Evolutionary conservation across 2,888 invertebrate species (phyloP), one percentile per base, ranked within the genome.

Genomic region (Byasa hedistus): DNA sequence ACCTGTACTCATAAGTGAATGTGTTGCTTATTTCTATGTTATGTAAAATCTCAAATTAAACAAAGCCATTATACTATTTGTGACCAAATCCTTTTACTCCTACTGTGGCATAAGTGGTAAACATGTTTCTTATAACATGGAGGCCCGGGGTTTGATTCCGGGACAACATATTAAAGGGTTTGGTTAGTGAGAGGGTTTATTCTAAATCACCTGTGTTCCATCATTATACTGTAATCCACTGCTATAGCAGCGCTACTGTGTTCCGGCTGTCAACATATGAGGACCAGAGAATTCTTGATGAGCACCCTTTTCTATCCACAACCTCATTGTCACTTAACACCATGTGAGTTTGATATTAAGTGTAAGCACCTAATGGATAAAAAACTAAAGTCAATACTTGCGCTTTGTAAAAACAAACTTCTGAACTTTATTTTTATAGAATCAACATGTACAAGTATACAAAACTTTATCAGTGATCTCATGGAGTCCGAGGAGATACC

Each of bases 361-460:
- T 17, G 2, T 27, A 4, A 27, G 27, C 27, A 27, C 27, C 27
- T 27, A 3, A 27, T 27, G 27, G 5, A 27, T 15, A 39, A 39
- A 15, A 39, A 39, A 39, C n/a, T n/a, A n/a, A n/a, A n/a, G n/a
- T n/a, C n/a, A n/a, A n/a, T n/a, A n/a, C n/a, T n/a, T 36, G 4
- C 32, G 8, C 10, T 36, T 36, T 39, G 39, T 12, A 39, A 39
- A 0, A 39, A 39, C 12, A 39, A 19, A n/a, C 12, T 48, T 48
- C 19, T 48, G 12, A n/a, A n/a, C n/a, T 19, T n/a, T 48, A 22
- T 36, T 36, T 44, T 81, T 80, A n/a, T 80, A 91, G 91, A 85
- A 66, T 91, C 91, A 70, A 90, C 89, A 68, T 86, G 87, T 69
- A 88, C 91, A 67, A 90, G 90, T 61, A 89, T 91, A 62, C 84